Evolutionary conservation across 2,113 vertebrate genomes (phyloP).

Genomic region (Heterotilapia buettikoferi): DNA sequence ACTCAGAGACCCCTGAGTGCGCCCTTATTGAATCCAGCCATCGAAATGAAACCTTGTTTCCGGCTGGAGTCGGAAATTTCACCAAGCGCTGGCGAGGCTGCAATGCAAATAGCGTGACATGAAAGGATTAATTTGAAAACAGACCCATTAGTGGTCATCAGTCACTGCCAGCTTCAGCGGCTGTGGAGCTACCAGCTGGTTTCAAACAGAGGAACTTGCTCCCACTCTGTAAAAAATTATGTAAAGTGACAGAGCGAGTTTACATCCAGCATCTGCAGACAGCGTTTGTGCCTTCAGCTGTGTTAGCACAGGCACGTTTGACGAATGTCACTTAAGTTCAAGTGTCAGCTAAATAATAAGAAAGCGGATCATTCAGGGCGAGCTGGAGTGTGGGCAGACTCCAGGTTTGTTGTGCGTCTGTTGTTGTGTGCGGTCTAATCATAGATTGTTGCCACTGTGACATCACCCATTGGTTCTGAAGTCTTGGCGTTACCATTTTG

Average conservation of each 20-base stretch:
- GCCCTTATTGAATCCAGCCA: background rate
- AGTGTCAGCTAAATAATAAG: background rate
- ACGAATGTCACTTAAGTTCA: background rate
- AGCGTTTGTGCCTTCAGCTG: background rate
- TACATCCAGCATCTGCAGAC: background rate
- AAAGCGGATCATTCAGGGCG: background rate
- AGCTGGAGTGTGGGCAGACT: background rate
- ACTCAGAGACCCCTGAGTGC: background rate
- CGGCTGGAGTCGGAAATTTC: background rate
- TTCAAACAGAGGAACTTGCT: background rate
- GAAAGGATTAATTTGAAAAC: background rate
- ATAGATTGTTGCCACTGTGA: background rate
- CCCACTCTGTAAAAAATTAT: background rate
- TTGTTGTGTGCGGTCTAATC: accelerated
- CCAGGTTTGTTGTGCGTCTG: background rate
- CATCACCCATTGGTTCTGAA: background rate
- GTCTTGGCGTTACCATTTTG: accelerated
- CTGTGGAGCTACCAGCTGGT: background rate
- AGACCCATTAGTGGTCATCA: background rate
- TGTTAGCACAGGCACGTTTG: background rate
- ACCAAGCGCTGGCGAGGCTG: background rate
- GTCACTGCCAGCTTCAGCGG: background rate
- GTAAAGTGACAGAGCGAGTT: background rate
- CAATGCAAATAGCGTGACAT: background rate
- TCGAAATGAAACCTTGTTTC: background rate